Conservation (phyloP, 2,113 vertebrate species). For the Pituophis catenifer region DNA sequence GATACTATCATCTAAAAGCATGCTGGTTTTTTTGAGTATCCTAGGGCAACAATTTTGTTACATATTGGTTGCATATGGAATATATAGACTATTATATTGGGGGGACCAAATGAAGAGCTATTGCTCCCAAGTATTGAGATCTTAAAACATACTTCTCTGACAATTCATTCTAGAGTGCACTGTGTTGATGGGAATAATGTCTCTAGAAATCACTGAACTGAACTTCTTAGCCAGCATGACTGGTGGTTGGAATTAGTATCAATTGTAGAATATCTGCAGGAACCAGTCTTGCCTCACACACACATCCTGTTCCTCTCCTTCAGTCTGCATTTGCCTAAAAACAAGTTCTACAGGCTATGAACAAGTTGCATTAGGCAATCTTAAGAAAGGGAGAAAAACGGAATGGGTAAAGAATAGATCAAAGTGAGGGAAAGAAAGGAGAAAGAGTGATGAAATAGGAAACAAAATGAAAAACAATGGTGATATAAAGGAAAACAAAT, state of each 20-base stretch:
- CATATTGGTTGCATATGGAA: background rate
- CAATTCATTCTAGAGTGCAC: background rate
- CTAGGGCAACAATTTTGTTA: background rate
- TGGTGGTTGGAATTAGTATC: background rate
- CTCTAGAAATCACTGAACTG: background rate
- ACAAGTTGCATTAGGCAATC: background rate
- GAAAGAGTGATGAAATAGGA: background rate
- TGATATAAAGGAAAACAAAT: background rate
- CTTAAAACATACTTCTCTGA: background rate
- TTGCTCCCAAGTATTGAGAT: background rate
- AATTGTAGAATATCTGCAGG: background rate
- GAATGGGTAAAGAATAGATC: background rate
- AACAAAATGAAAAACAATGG: background rate
- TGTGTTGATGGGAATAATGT: background rate
- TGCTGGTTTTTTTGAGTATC: background rate
- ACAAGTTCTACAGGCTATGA: background rate
- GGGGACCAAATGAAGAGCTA: background rate
- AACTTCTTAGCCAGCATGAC: background rate
- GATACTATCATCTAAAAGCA: accelerated
- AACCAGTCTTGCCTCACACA: background rate
- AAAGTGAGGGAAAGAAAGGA: background rate
- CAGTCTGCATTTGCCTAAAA: background rate
- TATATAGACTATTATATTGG: background rate
- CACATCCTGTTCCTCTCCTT: background rate
- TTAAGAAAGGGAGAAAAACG: background rate